Evolutionary conservation across 2,888 invertebrate genomes (phyloP), one percentile per base, ranked within the genome.

Genomic region (Caenorhabditis macrosperma): DNA sequence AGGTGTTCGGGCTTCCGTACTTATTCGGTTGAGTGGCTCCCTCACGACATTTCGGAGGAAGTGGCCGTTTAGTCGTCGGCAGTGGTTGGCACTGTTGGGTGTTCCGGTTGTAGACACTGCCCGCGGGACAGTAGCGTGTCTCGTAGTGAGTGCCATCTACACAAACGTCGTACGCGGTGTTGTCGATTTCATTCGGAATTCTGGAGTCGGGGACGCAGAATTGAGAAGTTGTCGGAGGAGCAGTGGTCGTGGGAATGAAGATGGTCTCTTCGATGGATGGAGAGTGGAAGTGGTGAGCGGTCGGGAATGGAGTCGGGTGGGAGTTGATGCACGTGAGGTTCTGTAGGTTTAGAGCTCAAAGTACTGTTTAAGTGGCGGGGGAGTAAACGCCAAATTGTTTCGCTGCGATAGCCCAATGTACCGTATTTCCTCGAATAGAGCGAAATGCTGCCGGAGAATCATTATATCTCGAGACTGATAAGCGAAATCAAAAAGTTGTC

Each of bases 161-260:
- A 12, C 54, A 64, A 10, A 41, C 52, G 12, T 38, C 35, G 2
- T 20, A 54, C 10, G 54, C n/a, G 5, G 46, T 28, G 9, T 24
- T n/a, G 15, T 55, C 55, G 2, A n/a, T 33, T 7, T n/a, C 6
- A 38, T 64, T 52, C 5, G 30, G 15, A 12, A 15, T 10, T 9
- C 30, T 24, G 22, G 26, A 17, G 26, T 52, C 64, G 5, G 64
- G 52, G n/a, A 26, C 7, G 22, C 64, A 64, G 35, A 64, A 15
- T n/a, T 7, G 26, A 28, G 46, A 5, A n/a, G 26, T 26, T 15
- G 55, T 17, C 3, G 28, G 20, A 5, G 50, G 20, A 10, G 54
- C 6, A 1, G 9, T 20, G 17, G 3, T 7, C 7, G 33, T 12
- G 33, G 28, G n/a, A n/a, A 26, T n/a, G n/a, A n/a, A n/a, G n/a